Percentiles rank a stretch among this genome's conserved stretches.
Evolutionary conservation across 2,888 invertebrate genomes (phyloP).

Genomic region (Liopterus haemorrhoidalis): DNA sequence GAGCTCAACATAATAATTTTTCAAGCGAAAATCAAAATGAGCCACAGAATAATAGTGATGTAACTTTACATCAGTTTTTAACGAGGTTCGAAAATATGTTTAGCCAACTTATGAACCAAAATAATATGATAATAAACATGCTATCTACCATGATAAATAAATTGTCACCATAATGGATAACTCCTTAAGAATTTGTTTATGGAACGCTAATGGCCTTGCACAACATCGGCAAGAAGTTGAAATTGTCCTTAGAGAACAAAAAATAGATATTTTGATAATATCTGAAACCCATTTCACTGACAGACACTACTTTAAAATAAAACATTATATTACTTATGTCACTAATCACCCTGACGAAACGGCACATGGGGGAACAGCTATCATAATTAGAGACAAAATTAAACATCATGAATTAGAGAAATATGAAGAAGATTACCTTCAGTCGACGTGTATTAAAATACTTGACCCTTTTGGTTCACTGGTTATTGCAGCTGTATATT

Average conservation of each 20-base stretch:
- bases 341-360: constrained; percentile 1
- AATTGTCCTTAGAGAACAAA: constrained; percentile 6
- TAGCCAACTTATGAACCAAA: constrained; percentile 2
- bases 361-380: constrained; percentile 1
- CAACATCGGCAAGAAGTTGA: constrained; percentile 9
- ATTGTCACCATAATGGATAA: constrained; percentile 4
- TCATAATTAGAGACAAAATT: neutral
- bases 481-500: neutral
- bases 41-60: neutral
- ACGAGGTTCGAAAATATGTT: neutral
- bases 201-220: constrained; percentile 7
- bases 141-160: neutral
- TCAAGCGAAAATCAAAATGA: neutral
- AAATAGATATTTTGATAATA: constrained; percentile 6
- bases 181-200: constrained; percentile 7
- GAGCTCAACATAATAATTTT: too few species aligned
- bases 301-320: constrained; percentile 4
- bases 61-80: neutral
- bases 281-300: neutral
- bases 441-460: neutral
- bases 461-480: neutral
- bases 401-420: neutral
- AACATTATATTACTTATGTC: constrained; percentile 1
- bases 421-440: neutral
- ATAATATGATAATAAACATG: constrained; percentile 2